These are phyloP conservation scores for Nomada flava DNA, from an alignment of 2,888 invertebrate species.

Conservation along the genomic window DNA sequence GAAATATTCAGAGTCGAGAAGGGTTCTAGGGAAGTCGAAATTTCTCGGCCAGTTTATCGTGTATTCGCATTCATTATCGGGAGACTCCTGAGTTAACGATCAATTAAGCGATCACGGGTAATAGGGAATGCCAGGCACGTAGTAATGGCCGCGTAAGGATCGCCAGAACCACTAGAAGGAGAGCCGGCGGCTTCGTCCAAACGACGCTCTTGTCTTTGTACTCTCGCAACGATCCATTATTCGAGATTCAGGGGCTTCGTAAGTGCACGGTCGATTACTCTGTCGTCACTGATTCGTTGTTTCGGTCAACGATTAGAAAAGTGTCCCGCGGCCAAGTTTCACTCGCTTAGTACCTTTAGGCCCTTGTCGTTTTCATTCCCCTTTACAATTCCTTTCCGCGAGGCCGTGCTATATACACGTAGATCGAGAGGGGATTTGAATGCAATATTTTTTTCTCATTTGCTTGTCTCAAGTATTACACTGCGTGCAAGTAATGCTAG, in stretches of 20 bases:
- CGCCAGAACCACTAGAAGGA: slow-evolving; percentile 37
- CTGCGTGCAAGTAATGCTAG: not conserved
- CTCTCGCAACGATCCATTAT: slow-evolving; percentile 30
- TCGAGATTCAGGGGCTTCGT: slow-evolving; percentile 35
- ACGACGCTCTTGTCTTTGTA: slow-evolving; percentile 40
- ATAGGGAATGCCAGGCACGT: slow-evolving; percentile 77
- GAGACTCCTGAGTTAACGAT: slow-evolving; percentile 76
- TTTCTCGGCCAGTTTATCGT: slow-evolving; percentile 47
- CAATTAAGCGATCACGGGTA: slow-evolving; percentile 76
- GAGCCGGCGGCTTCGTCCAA: slow-evolving; percentile 12
- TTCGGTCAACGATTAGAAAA: slow-evolving; percentile 4
- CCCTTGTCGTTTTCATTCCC: no score
- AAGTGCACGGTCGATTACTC: slow-evolving; percentile 18
- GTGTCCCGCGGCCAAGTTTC: not conserved
- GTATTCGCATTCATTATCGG: slow-evolving; percentile 73
- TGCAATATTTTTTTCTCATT: no score
- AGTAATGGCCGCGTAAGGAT: slow-evolving; percentile 70
- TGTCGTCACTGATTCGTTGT: not conserved
- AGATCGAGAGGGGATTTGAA: no score
- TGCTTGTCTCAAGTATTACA: not conserved
- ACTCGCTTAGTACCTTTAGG: no score
- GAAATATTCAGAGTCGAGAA: slow-evolving; percentile 38
- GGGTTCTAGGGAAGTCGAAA: slow-evolving; percentile 24
- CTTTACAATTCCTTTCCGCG: no score
- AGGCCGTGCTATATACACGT: no score